Percentiles rank a stretch among this genome's conserved stretches.
Conservation (phyloP, 2,888 invertebrate genomes). For the Agrenia bidenticulata region DNA sequence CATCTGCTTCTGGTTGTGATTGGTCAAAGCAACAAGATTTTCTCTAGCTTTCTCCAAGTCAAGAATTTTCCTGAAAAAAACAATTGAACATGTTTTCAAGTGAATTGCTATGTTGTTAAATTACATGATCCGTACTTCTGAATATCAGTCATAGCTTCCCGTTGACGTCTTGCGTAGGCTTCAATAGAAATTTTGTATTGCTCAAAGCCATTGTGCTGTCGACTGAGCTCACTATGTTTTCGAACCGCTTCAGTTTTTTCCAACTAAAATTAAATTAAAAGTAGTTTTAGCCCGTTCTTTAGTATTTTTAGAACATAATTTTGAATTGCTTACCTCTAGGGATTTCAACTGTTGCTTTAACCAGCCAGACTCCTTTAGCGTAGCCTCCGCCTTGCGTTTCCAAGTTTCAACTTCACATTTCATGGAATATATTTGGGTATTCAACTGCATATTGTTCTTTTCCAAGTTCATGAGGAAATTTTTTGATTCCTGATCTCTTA, state of each 20-base stretch:
- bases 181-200: slow-evolving; percentile 26
- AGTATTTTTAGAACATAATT: background rate
- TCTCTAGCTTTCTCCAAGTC: slow-evolving; percentile 28
- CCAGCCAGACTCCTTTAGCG: slow-evolving; percentile 20
- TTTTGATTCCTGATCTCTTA: slow-evolving; percentile 25
- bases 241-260: slow-evolving; percentile 30
- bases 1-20: slow-evolving; percentile 28
- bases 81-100: background rate
- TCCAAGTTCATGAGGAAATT: slow-evolving; percentile 25
- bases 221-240: slow-evolving; percentile 20
- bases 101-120: background rate
- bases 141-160: slow-evolving; percentile 15
- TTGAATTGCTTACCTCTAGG: slow-evolving; percentile 26
- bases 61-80: slow-evolving; percentile 19
- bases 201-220: slow-evolving; percentile 19
- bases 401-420: slow-evolving; percentile 36
- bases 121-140: slow-evolving; percentile 20
- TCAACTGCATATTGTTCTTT: slow-evolving; percentile 25
- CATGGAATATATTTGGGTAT: slow-evolving; percentile 24
- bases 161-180: slow-evolving; percentile 19
- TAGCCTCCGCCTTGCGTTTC: slow-evolving; percentile 31
- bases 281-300: background rate
- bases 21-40: slow-evolving; percentile 11
- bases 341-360: slow-evolving; percentile 35
- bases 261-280: slow-evolving; percentile 16